A percentile compares a stretch with the other conserved stretches of the same genome.
Conservation (phyloP, 2,113 vertebrate species). For the Nothobranchius furzeri region DNA sequence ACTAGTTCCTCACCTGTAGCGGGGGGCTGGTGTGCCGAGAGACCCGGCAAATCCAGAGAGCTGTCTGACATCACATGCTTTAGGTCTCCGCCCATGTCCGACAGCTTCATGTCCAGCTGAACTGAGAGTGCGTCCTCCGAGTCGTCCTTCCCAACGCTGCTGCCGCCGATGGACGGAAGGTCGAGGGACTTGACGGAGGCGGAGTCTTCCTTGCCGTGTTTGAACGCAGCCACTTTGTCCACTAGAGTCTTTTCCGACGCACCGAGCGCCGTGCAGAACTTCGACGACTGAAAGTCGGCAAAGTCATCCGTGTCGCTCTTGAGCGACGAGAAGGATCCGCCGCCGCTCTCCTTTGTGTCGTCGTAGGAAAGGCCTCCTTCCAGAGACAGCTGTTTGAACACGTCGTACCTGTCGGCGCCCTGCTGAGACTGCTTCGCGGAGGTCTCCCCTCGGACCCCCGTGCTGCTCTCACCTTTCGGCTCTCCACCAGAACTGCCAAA, state of each 20-base stretch:
- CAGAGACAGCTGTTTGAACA: conserved; percentile 91
- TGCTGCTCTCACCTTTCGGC: conserved; percentile 62
- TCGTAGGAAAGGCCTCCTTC: conserved; percentile 83
- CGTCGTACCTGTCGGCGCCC: conserved; percentile 85
- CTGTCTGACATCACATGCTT: conserved; percentile 99
- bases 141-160: conserved; percentile 96
- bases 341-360: conserved; percentile 84
- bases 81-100: conserved; percentile 96
- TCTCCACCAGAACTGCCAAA: conserved; percentile 84
- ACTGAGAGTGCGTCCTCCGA: conserved; percentile 96
- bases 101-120: conserved; percentile 98
- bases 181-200: conserved; percentile 96
- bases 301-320: conserved; percentile 90
- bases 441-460: conserved; percentile 68
- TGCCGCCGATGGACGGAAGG: conserved; percentile 96
- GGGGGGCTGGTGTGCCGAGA: conserved; percentile 95
- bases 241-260: conserved; percentile 87
- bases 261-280: conserved; percentile 84
- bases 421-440: conserved; percentile 62
- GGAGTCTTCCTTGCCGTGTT: conserved; percentile 95
- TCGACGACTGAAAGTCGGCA: conserved; percentile 92
- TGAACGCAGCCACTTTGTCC: conserved; percentile 92
- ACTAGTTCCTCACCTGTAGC: conserved; percentile 99
- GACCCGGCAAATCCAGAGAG: conserved; percentile 97
- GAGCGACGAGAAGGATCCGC: conserved; percentile 72